These are phyloP conservation scores for Phacellophora camtschatica DNA, from an alignment of 30 jellyfish, hydroid and myxozoan genomes.

Conservation along the genomic window DNA sequence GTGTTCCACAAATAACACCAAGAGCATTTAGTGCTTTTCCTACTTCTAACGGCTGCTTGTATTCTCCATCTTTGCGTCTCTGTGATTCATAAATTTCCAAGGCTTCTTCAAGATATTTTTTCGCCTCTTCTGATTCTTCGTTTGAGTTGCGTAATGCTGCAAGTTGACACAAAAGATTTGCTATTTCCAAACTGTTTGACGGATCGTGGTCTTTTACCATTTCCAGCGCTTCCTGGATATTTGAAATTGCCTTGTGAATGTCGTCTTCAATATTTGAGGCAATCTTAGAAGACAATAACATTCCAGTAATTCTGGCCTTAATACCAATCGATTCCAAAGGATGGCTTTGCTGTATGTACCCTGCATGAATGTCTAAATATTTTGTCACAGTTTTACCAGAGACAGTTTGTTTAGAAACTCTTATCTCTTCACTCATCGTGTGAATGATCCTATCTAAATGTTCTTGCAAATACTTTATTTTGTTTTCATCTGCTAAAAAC, in stretches of 20 bases:
- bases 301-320: constrained; percentile 33
- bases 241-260: constrained; percentile 38
- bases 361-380: constrained; percentile 55
- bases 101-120: constrained; percentile 63
- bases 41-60: constrained; percentile 79
- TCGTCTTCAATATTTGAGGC: constrained; percentile 55
- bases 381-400: constrained; percentile 65
- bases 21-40: constrained; percentile 83
- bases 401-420: constrained; percentile 61
- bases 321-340: constrained; percentile 50
- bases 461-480: constrained; percentile 53
- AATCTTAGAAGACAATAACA: constrained; percentile 51
- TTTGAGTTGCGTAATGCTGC: constrained; percentile 64
- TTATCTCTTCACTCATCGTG: constrained; percentile 61
- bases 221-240: constrained; percentile 45
- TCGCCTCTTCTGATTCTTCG: constrained; percentile 64
- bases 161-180: constrained; percentile 60
- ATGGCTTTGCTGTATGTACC: constrained; percentile 41
- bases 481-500: constrained; percentile 11
- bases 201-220: constrained; percentile 20
- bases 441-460: constrained; percentile 78
- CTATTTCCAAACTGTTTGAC: constrained; percentile 51
- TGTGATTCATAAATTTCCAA: constrained; percentile 84
- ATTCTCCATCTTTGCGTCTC: constrained; percentile 89
- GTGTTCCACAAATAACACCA: constrained; percentile 83